phyloP scores from a whole-genome alignment of 2,888 invertebrate species.

The Erynnis tages region DNA sequence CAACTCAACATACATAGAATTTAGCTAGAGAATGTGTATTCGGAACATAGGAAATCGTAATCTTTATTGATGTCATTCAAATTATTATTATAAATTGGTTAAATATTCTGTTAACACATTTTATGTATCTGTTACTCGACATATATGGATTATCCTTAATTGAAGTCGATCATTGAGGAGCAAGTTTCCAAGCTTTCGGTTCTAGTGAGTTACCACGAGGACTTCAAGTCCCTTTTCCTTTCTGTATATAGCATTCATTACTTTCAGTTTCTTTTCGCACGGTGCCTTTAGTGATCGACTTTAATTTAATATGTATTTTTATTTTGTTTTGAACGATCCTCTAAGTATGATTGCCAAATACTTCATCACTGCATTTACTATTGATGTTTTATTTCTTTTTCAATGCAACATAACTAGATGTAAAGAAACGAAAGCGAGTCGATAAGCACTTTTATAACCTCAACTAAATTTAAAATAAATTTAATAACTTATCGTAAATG shows the following conservation, averaged over 20 bases:
- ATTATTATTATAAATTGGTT: too few relatives aligned
- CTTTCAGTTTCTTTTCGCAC: not conserved
- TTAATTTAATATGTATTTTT: not conserved
- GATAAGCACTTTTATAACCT: not conserved
- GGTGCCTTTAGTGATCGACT: too few relatives aligned
- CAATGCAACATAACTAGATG: not conserved
- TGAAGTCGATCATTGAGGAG: too few relatives aligned
- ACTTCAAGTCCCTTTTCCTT: not conserved
- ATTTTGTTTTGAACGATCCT: not conserved
- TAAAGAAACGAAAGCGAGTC: not conserved
- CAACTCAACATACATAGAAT: too few relatives aligned
- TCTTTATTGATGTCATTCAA: too few relatives aligned
- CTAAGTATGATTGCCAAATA: conserved; percentile 13
- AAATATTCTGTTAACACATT: too few relatives aligned
- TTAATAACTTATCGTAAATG: not conserved
- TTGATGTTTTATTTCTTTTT: conserved; percentile 5
- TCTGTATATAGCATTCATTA: not conserved
- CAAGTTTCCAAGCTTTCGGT: not conserved
- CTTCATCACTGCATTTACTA: not conserved
- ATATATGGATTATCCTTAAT: too few relatives aligned
- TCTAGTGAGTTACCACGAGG: conserved; percentile 4
- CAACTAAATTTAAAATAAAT: not conserved
- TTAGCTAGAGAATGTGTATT: too few relatives aligned
- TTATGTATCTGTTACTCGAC: too few relatives aligned
- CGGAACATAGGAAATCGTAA: too few relatives aligned